Conservation (phyloP, 2,113 vertebrate species). For the Paraplagusia blochii region DNA sequence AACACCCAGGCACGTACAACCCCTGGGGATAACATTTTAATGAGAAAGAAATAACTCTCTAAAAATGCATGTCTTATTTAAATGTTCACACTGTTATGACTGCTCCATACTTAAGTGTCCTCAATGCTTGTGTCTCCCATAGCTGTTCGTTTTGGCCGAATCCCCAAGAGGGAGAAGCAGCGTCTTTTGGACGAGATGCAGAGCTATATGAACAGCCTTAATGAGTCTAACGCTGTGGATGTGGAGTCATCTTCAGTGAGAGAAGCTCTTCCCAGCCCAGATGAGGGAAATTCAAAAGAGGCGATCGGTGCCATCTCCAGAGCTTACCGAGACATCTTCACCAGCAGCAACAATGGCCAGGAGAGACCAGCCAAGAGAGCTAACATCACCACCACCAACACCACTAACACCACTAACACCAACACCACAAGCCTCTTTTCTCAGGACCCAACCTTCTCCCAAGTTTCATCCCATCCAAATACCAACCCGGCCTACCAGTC, state of each 20-base stretch:
- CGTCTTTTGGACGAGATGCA: constrained; percentile 81
- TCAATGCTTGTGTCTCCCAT: constrained; percentile 26
- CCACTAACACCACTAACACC: constrained; percentile 30
- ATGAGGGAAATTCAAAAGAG: constrained; percentile 71
- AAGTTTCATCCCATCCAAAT: constrained; percentile 39
- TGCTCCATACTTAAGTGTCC: constrained; percentile 12
- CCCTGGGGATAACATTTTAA: not conserved
- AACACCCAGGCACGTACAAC: too few species aligned
- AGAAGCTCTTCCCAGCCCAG: constrained; percentile 50
- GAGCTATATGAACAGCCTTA: constrained; percentile 82
- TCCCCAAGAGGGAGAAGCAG: constrained; percentile 82
- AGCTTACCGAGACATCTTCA: constrained; percentile 76
- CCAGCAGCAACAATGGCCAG: constrained; percentile 48
- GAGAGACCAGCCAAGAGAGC: constrained; percentile 57
- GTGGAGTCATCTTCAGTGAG: constrained; percentile 57
- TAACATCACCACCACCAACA: constrained; percentile 36
- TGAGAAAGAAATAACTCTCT: not conserved
- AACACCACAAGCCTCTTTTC: constrained; percentile 51
- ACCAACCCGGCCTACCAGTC: constrained; percentile 57
- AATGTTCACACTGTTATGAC: not conserved
- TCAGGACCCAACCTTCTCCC: constrained; percentile 62
- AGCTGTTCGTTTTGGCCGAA: constrained; percentile 82
- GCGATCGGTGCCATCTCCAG: constrained; percentile 73
- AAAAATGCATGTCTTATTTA: not conserved
- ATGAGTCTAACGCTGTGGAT: constrained; percentile 69